Base-by-base conservation (phyloP, 2,113 vertebrate genomes). In the Budorcas taxicolor region DNA sequence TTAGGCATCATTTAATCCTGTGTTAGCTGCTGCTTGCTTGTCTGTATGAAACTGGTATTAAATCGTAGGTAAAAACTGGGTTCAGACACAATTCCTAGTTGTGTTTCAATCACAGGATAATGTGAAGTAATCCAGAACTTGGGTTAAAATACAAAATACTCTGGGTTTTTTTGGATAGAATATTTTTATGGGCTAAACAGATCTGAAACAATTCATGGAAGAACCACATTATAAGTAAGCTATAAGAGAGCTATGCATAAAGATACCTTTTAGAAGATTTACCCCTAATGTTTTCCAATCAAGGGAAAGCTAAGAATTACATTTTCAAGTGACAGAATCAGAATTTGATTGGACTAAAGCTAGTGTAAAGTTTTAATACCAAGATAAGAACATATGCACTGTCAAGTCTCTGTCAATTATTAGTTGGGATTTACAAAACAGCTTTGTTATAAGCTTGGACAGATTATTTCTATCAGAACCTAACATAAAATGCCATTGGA, bases 381-480 rank as follows among this genome's bases (percentile, higher is more conserved):
- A 62, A 95, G 96, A 97, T 92, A 80, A 95, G 71, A 90, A 81
- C 17, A 67, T 53, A 60, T 0, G 0, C 19, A 58, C 91, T 97
- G 71, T 91, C 31, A 90, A 52, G 33, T 19, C 15, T 47, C 27
- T n/a, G 6, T 80, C 64, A 36, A 36, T 93, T 90, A 36, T 83
- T 91, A 67, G 43, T 74, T 78, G 87, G 71, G 81, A 94, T 97
- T 95, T 93, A 91, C 40, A 89, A 87, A 97, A 64, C 74, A 91
- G 94, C 58, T 93, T 97, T 89, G 74, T 90, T 81, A 82, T 29
- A 81, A 80, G 87, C 87, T 25, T 23, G 53, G 90, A 87, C 53
- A 96, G 87, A 96, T 97, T 97, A 92, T 83, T 96, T 97, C 97
- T 96, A 87, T 94, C 85, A 96, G 97, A 95, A 62, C 89, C 31